phyloP scores from a whole-genome alignment of 2,888 invertebrate genomes.

The Frankliniella intonsa region DNA sequence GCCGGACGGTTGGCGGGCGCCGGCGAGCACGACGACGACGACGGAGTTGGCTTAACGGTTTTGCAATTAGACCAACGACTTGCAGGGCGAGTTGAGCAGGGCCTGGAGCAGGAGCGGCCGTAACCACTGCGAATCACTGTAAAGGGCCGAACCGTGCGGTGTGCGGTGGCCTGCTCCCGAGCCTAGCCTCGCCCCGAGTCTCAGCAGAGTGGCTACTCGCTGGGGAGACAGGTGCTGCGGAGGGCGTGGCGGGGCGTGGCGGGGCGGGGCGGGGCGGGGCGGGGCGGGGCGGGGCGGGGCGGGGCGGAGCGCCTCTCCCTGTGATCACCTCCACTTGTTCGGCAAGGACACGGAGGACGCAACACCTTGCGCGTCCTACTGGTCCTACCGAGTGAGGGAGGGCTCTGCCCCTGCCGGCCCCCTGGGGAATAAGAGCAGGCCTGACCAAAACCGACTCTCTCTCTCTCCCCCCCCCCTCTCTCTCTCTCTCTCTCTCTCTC shows the following conservation, averaged over 20 bases:
- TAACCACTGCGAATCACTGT: not conserved
- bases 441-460: too few species aligned
- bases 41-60: constrained; percentile 13
- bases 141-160: not conserved
- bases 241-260: not conserved
- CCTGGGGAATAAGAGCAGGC: too few species aligned
- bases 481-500: too few species aligned
- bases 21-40: too few species aligned
- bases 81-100: not conserved
- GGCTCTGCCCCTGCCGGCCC: too few species aligned
- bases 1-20: not conserved
- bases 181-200: not conserved
- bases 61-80: constrained; percentile 8
- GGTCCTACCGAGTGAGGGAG: not conserved
- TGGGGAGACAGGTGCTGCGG: not conserved
- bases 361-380: not conserved
- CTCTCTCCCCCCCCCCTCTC: not conserved
- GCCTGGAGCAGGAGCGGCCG: not conserved
- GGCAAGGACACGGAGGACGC: not conserved
- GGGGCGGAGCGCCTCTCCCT: not conserved
- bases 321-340: constrained; percentile 15
- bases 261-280: not conserved
- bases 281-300: not conserved
- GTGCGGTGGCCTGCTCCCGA: too few species aligned
- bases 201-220: not conserved